Evolutionary conservation across 2,888 invertebrate species (phyloP).

Genomic region (Caenorhabditis plicata): DNA sequence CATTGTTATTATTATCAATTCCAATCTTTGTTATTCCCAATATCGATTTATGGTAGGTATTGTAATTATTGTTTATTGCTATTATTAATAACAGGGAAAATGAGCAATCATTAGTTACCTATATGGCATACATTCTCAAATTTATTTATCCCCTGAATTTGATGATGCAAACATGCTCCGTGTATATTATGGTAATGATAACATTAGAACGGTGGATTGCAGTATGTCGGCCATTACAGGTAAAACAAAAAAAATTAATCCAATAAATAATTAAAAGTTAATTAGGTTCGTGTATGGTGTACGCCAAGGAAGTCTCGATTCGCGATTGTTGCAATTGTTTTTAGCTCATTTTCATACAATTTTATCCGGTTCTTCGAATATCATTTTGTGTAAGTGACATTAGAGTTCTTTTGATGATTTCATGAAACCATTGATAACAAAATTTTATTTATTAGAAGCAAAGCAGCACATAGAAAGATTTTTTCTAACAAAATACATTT

Average conservation of each 20-base stretch:
- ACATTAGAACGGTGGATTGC: constrained; percentile 63
- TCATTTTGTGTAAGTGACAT: constrained; percentile 39
- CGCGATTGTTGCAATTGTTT: constrained; percentile 51
- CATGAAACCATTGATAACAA: too few relatives aligned
- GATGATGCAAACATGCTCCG: constrained; percentile 60
- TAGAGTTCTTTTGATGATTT: too few relatives aligned
- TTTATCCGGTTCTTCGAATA: constrained; percentile 62
- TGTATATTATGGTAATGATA: constrained; percentile 61
- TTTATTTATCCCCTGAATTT: constrained; percentile 61
- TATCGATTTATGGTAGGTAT: constrained; percentile 47
- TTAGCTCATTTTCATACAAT: constrained; percentile 56
- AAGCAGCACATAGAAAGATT: constrained; percentile 2
- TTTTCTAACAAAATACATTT: too few relatives aligned
- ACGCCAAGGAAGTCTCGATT: constrained; percentile 55
- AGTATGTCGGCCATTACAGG: constrained; percentile 60
- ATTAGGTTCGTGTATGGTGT: constrained; percentile 58
- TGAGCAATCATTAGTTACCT: constrained; percentile 28
- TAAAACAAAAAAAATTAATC: constrained; percentile 4
- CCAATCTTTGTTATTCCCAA: constrained; percentile 62
- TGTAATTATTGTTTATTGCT: not conserved
- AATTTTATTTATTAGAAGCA: too few relatives aligned
- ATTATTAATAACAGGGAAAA: constrained; percentile 12
- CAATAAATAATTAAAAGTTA: not conserved
- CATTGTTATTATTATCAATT: constrained; percentile 53
- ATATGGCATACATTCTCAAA: constrained; percentile 54